These are phyloP conservation scores for Chrysomela aeneicollis DNA, from an alignment of 2,888 invertebrate genomes.

Conservation along the genomic window DNA sequence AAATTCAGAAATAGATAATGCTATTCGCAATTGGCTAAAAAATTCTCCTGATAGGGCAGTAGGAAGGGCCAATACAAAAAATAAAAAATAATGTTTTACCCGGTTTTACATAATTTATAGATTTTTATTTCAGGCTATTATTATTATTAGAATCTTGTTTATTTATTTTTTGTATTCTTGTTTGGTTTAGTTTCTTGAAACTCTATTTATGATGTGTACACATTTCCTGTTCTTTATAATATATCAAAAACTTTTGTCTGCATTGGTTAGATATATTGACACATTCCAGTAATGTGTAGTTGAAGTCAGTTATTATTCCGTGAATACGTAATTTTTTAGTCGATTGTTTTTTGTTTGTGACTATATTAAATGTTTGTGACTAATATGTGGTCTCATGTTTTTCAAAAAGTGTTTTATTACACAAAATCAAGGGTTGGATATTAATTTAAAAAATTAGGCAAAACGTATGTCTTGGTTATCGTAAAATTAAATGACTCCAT, in stretches of 20 bases:
- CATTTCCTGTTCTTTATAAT: constrained; percentile 3
- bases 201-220: constrained; percentile 9
- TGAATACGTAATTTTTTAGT: not conserved
- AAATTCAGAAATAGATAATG: constrained; percentile 16
- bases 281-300: not conserved
- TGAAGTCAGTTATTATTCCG: not conserved
- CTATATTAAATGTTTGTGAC: too few relatives aligned
- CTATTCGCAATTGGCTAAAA: constrained; percentile 17
- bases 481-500: not conserved
- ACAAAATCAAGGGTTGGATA: not conserved
- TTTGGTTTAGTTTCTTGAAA: constrained; percentile 11
- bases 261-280: not conserved
- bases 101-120: not conserved
- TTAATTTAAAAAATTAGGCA: not conserved
- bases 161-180: not conserved
- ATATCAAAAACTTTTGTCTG: not conserved
- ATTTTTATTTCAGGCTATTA: constrained; percentile 4
- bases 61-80: constrained; percentile 18
- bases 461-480: not conserved
- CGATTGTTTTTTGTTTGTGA: too few relatives aligned
- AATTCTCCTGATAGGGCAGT: constrained; percentile 11
- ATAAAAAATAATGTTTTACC: constrained; percentile 16
- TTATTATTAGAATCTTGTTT: not conserved
- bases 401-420: not conserved
- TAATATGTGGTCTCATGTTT: constrained; percentile 12